Conservation (phyloP, 2,888 invertebrate genomes). For the Penaeus monodon region DNA sequence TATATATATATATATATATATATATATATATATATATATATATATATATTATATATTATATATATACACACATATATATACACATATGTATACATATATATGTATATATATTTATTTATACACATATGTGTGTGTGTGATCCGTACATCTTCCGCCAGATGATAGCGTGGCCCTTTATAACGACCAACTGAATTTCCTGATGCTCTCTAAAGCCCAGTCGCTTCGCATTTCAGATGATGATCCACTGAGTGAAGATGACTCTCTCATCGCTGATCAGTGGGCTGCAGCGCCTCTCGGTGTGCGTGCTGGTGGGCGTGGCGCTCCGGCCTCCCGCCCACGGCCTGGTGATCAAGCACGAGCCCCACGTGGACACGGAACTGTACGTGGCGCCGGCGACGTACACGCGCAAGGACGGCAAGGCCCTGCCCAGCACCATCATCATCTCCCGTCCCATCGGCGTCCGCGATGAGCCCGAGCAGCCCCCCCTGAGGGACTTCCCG, state of each 20-base stretch:
- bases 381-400: conserved; percentile 38
- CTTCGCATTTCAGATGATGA: conserved; percentile 10
- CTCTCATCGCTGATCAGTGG: background rate
- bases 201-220: background rate
- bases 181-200: too few relatives aligned
- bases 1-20: too few relatives aligned
- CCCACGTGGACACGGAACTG: conserved; percentile 18
- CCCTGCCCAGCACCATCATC: conserved; percentile 46
- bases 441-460: conserved; percentile 36
- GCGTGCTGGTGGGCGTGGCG: conserved; percentile 4
- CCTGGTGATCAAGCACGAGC: conserved; percentile 33
- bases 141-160: background rate
- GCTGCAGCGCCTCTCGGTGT: background rate
- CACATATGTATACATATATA: too few relatives aligned
- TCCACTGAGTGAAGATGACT: background rate
- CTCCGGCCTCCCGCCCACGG: background rate
- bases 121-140: too few relatives aligned
- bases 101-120: too few relatives aligned
- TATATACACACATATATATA: too few relatives aligned
- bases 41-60: too few relatives aligned
- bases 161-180: too few relatives aligned
- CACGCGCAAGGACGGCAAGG: conserved; percentile 38
- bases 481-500: background rate
- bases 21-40: too few relatives aligned
- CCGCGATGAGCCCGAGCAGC: background rate